These are phyloP conservation scores for Nesospiza acunhae DNA, from an alignment of 2,113 vertebrate species.

Conservation along the genomic window DNA sequence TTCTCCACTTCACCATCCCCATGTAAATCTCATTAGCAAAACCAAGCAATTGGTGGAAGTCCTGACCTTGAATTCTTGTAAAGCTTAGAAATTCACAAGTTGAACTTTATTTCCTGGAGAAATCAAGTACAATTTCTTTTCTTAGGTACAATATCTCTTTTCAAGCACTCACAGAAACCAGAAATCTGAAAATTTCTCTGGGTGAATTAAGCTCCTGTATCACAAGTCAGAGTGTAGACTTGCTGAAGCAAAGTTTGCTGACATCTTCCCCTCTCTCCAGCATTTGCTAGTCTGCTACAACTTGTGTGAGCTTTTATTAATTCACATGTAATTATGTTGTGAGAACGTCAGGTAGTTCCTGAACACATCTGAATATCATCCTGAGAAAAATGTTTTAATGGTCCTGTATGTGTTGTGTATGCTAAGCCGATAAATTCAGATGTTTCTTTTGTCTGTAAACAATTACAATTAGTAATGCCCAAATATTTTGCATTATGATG, in stretches of 20 bases:
- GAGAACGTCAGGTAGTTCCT: not conserved
- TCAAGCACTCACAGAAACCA: not conserved
- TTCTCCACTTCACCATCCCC: not conserved
- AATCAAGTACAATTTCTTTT: not conserved
- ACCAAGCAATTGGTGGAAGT: not conserved
- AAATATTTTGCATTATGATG: not conserved
- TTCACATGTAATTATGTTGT: not conserved
- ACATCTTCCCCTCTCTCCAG: too few relatives aligned
- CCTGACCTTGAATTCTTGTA: not conserved
- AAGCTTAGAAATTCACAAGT: not conserved
- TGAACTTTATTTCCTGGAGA: not conserved
- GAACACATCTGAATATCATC: not conserved
- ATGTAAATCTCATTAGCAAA: not conserved
- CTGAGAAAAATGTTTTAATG: not conserved
- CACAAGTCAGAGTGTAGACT: not conserved
- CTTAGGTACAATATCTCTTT: not conserved
- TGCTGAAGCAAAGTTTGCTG: not conserved
- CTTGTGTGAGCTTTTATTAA: not conserved
- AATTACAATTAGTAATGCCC: not conserved
- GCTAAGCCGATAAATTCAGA: not conserved
- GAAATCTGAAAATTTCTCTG: not conserved
- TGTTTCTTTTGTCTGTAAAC: not conserved
- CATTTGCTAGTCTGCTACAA: not conserved
- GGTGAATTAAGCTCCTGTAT: not conserved
- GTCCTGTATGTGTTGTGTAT: rapidly evolving